Base-by-base conservation (phyloP, 2,888 invertebrate species). In the Chymomyza amoena region DNA sequence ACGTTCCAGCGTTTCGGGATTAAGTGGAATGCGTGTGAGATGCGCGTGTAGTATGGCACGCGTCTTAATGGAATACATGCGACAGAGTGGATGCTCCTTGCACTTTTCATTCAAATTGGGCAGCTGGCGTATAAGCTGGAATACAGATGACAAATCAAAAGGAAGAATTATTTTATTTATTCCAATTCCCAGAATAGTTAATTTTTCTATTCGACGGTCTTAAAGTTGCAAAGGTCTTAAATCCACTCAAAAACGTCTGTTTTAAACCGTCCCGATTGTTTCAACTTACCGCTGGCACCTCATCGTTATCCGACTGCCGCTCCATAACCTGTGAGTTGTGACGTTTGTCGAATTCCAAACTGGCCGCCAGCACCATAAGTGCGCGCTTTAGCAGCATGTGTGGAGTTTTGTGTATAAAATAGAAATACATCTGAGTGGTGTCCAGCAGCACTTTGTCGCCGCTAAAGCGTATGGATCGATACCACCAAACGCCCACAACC, bases 401-500 rank as follows among this genome's bases (percentile, higher is more conserved):
- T 0, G 98, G 97, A 7, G 98, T 98, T 93, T 98, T 98, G 90
- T 98, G 96, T 90, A 99, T 97, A 92, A 98, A 99, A 90, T 96
- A 97, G 90, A 96, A 97, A 92, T 98, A 99, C 93, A 99, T 94
- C 91, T 98, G 96, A 6, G 98, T 97, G n/a, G 99, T 99, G 89
- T 98, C 97, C 71, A 99, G 92, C 15, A 99, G 93, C 2, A 99
- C 98, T 93, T 98, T 97, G 91, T 99, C 99, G 72, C 98, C 98
- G 68, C 98, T 98, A 92, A 97, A 99, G 84, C 97, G 95, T 81
- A 99, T 99, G 71, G 98, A 98, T 70, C 97, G 95, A 92, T 99
- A 99, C 99, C 99, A 99, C 99, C 99, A 99, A 82, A 96, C 97
- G 61, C 99, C 99, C 74, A 97, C 92, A 75, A 95, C 95, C 66